A percentile compares a stretch with the other conserved stretches of the same genome.
Evolutionary conservation across 92 coral and sea anemone species (phyloP).

Genomic region (Epizoanthus illoricatus): DNA sequence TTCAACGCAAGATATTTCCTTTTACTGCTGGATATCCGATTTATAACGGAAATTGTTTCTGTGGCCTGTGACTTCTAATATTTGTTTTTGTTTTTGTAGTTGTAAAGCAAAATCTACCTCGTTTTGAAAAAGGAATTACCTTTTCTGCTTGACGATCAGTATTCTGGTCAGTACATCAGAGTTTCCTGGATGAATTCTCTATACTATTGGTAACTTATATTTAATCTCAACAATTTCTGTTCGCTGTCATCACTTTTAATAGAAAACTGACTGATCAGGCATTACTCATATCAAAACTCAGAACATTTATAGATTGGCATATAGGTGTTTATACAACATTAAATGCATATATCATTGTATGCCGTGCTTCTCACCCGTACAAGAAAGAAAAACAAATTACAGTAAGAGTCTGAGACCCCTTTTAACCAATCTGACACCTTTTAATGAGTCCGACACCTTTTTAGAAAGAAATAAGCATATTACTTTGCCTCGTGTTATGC

Average conservation of each 20-base stretch:
- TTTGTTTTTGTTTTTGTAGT: neutral
- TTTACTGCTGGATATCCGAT: neutral
- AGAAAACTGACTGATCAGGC: too few relatives aligned
- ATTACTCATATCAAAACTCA: too few relatives aligned
- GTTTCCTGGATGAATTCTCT: neutral
- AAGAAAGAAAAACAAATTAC: neutral
- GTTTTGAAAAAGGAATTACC: neutral
- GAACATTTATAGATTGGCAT: neutral
- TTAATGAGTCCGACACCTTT: conserved; percentile 6
- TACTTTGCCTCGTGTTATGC: neutral
- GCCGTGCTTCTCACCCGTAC: conserved; percentile 5
- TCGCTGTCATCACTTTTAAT: neutral
- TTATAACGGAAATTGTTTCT: neutral
- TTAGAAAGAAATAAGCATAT: neutral
- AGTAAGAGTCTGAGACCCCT: neutral
- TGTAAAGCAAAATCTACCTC: neutral
- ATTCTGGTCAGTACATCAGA: neutral
- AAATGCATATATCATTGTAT: neutral
- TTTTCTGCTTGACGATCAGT: neutral
- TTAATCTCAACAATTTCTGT: neutral
- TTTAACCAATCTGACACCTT: neutral
- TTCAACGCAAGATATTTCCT: too few relatives aligned
- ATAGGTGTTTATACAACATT: neutral
- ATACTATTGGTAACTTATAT: neutral
- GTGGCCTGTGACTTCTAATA: neutral